These are phyloP conservation scores for Didymodactylos carnosus DNA, from an alignment of 2,888 invertebrate genomes.

Conservation along the genomic window DNA sequence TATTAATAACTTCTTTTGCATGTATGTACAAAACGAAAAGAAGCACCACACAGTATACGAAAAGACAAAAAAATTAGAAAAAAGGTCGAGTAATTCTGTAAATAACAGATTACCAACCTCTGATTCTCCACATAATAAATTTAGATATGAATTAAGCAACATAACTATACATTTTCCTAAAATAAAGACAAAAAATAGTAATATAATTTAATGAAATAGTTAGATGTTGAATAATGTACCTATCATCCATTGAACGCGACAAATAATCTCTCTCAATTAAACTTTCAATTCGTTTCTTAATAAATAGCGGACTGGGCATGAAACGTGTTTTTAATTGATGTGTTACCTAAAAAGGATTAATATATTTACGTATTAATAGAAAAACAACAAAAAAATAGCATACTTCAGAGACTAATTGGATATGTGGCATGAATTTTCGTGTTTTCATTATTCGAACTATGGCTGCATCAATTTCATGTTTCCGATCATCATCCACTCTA, in stretches of 20 bases:
- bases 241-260: constrained; percentile 6
- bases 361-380: too few relatives aligned
- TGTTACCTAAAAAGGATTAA: constrained; percentile 61
- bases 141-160: too few relatives aligned
- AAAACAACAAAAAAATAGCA: too few relatives aligned
- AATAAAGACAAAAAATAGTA: background rate
- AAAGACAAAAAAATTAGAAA: too few relatives aligned
- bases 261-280: constrained; percentile 10
- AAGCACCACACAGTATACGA: too few relatives aligned
- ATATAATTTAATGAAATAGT: background rate
- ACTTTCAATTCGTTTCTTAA: constrained; percentile 12
- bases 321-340: constrained; percentile 12
- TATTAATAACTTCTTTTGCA: too few relatives aligned
- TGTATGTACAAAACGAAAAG: too few relatives aligned
- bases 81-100: too few relatives aligned
- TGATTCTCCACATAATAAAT: too few relatives aligned
- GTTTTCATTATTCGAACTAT: constrained; percentile 98
- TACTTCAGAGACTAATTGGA: constrained; percentile 76
- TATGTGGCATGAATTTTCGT: constrained; percentile 65
- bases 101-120: too few relatives aligned
- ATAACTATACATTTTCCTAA: constrained; percentile 7
- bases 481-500: constrained; percentile 93
- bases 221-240: background rate
- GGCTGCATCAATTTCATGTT: constrained; percentile 96
- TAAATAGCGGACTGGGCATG: constrained; percentile 9